Evolutionary conservation across 2,113 vertebrate genomes (phyloP).

Genomic region (Bufo gargarizans): DNA sequence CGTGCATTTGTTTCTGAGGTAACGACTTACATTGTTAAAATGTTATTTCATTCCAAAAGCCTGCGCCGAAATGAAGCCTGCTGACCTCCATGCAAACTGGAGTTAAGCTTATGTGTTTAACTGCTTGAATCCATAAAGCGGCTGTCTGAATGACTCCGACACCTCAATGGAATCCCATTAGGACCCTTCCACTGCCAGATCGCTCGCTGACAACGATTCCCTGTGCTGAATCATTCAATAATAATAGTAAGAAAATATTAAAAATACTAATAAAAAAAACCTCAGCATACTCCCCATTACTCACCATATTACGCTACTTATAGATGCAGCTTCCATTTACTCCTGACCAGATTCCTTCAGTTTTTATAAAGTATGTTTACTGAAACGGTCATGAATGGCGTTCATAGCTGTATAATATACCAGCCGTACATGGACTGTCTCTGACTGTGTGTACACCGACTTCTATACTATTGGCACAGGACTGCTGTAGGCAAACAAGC

Average conservation of each 20-base stretch:
- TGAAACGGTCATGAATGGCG: too few relatives aligned
- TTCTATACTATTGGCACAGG: too few relatives aligned
- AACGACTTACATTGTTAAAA: constrained; percentile 55
- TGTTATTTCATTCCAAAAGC: constrained; percentile 47
- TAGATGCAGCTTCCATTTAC: too few relatives aligned
- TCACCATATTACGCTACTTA: too few relatives aligned
- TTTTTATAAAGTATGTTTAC: too few relatives aligned
- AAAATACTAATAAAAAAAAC: too few relatives aligned
- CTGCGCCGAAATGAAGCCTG: constrained; percentile 33
- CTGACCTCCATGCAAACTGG: constrained; percentile 50
- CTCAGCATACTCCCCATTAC: too few relatives aligned
- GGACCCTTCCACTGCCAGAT: constrained; percentile 16
- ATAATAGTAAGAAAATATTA: background rate
- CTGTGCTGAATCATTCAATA: background rate
- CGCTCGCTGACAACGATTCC: background rate
- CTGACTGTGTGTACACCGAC: too few relatives aligned
- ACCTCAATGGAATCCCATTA: constrained; percentile 44
- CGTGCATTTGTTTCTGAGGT: constrained; percentile 38
- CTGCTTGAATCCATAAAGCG: constrained; percentile 50
- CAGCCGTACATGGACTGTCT: too few relatives aligned
- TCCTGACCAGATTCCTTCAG: too few relatives aligned
- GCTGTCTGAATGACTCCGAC: constrained; percentile 31
- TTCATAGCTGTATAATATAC: too few relatives aligned
- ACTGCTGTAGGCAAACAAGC: background rate
- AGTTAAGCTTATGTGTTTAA: constrained; percentile 53